A percentile compares a stretch with the other conserved stretches of the same genome.
phyloP scores from a whole-genome alignment of 2,888 invertebrate species.

The Amorpha juglandis region DNA sequence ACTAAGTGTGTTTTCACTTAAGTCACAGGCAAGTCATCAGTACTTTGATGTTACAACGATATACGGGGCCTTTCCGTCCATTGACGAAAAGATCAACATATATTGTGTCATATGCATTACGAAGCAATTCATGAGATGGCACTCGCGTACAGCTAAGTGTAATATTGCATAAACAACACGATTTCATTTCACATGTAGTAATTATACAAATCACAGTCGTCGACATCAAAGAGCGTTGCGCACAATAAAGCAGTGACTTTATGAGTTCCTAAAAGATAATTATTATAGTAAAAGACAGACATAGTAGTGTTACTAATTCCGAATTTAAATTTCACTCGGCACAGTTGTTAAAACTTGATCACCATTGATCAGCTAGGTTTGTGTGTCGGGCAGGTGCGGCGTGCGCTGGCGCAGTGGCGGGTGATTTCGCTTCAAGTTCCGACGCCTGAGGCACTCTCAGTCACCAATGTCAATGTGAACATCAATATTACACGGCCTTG shows the following conservation, averaged over 20 bases:
- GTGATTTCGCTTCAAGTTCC: constrained; percentile 49
- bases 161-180: constrained; percentile 20
- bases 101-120: neutral
- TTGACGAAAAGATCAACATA: constrained; percentile 44
- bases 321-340: constrained; percentile 50
- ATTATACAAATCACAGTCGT: neutral
- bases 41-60: constrained; percentile 58
- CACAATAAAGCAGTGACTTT: neutral
- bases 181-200: constrained; percentile 33
- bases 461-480: constrained; percentile 54
- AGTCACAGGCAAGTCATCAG: neutral
- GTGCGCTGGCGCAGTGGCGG: neutral
- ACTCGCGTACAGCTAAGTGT: constrained; percentile 13
- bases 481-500: constrained; percentile 39
- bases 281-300: neutral
- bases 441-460: constrained; percentile 49
- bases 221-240: constrained; percentile 4
- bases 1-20: constrained; percentile 10
- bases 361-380: constrained; percentile 45
- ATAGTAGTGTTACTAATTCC: neutral
- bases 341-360: constrained; percentile 37
- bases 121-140: constrained; percentile 2
- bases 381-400: constrained; percentile 47
- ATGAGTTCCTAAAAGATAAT: neutral
- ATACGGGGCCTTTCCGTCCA: constrained; percentile 54